Evolutionary conservation across 1,140 invertebrate species (phyloP), one percentile per base, ranked within the genome.

Genomic region (Tyrophagus putrescentiae): DNA sequence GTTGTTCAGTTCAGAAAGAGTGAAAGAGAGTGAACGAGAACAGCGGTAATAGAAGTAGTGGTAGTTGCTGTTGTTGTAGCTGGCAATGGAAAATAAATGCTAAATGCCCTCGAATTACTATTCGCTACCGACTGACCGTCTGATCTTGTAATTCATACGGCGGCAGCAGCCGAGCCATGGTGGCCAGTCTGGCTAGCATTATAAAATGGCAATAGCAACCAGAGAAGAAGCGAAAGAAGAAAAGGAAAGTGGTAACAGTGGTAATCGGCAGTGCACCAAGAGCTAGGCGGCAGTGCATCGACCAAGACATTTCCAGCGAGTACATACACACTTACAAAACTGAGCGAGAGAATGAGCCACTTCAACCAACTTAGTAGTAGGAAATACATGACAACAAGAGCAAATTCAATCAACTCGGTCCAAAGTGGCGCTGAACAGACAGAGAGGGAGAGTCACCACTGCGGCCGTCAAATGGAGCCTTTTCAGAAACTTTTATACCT

Each of bases 401-500:
- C 45, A 48, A 48, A 48, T 48, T 48, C 45, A 48, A 48, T 48
- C 45, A 48, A 48, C 45, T 18, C 45, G 45, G 18, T 21, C 7
- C 45, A 6, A 48, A 48, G 45, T 48, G 45, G 45, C 45, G 45
- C 21, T 29, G 13, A 21, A 21, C 7, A 13, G 45, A 48, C 21
- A 21, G 21, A 21, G 36, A 39, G 36, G 36, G 36, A 39, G 36
- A 39, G 36, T 13, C 36, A 13, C 21, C 36, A 39, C 36, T 39
- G 13, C 21, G 13, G 13, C 36, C 13, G 13, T 39, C 36, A 52
- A 9, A 52, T 3, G 23, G 23, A 27, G 32, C n/a, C 13, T 54
- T 9, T 27, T 27, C 13, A 54, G 18, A 54, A 54, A 54, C 52
- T 54, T 54, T 54, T 32, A 54, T 54, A 54, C 52, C 52, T 54